Percentiles rank a stretch among this genome's conserved stretches.
These are phyloP conservation scores for Gopherus flavomarginatus DNA, from an alignment of 2,113 vertebrate species.

Conservation along the genomic window DNA sequence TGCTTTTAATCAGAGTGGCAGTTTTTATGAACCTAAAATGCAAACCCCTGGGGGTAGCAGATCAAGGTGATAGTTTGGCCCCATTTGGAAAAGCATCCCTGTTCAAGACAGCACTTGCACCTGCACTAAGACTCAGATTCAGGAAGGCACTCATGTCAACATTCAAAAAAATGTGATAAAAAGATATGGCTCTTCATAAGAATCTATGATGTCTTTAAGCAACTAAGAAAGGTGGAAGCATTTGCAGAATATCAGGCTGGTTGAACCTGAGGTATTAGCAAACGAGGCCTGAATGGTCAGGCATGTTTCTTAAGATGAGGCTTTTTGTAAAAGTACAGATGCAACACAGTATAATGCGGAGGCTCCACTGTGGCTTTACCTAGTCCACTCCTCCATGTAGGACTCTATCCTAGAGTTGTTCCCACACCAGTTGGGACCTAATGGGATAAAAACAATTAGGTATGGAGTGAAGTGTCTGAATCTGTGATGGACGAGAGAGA, in stretches of 20 bases:
- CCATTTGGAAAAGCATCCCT: background rate
- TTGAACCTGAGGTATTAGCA: background rate
- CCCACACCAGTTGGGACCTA: background rate
- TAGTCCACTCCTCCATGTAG: background rate
- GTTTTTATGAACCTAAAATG: background rate
- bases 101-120: background rate
- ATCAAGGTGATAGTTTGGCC: background rate
- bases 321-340: background rate
- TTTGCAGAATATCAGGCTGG: constrained; percentile 4
- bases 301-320: background rate
- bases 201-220: background rate
- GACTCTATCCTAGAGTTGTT: background rate
- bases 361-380: background rate
- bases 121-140: background rate
- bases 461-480: background rate
- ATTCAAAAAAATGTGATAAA: constrained; percentile 1
- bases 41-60: background rate
- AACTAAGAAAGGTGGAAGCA: background rate
- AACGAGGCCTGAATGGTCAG: background rate
- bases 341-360: background rate
- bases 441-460: background rate
- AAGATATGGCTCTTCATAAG: background rate
- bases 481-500: background rate
- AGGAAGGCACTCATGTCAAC: background rate
- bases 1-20: background rate